These are phyloP conservation scores for Neogale vison DNA, from an alignment of 2,113 vertebrate species.

Conservation along the genomic window DNA sequence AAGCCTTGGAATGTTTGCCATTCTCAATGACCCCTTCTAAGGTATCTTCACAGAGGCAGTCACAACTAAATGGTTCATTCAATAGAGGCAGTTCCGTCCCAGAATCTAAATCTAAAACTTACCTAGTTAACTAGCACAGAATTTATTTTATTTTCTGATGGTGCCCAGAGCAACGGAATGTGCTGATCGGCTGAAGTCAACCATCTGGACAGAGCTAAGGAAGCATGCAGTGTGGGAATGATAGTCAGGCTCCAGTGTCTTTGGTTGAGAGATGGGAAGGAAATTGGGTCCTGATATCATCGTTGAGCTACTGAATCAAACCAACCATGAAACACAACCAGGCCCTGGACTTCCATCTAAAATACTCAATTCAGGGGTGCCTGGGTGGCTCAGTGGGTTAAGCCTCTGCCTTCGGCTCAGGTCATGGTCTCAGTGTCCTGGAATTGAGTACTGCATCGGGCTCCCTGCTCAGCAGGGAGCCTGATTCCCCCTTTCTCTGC, in stretches of 20 bases:
- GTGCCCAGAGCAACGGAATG: not conserved
- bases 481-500: no score
- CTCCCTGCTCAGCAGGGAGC: no score
- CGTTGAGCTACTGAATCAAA: not conserved
- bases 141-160: not conserved
- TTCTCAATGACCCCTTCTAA: not conserved
- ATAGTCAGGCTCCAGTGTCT: not conserved
- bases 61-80: not conserved
- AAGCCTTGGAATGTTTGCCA: not conserved
- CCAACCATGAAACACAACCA: not conserved
- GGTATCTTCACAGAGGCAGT: not conserved
- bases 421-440: no score
- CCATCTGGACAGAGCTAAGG: not conserved
- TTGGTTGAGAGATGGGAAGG: not conserved
- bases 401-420: no score
- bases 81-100: not conserved
- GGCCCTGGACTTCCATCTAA: not conserved
- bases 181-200: not conserved
- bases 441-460: no score
- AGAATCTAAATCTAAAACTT: not conserved
- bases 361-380: not conserved
- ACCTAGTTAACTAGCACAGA: not conserved
- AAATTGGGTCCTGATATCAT: not conserved
- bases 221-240: not conserved
- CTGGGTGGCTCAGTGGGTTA: no score